Evolutionary conservation across 2,113 vertebrate species (phyloP).

Genomic region (Emberiza fucata): DNA sequence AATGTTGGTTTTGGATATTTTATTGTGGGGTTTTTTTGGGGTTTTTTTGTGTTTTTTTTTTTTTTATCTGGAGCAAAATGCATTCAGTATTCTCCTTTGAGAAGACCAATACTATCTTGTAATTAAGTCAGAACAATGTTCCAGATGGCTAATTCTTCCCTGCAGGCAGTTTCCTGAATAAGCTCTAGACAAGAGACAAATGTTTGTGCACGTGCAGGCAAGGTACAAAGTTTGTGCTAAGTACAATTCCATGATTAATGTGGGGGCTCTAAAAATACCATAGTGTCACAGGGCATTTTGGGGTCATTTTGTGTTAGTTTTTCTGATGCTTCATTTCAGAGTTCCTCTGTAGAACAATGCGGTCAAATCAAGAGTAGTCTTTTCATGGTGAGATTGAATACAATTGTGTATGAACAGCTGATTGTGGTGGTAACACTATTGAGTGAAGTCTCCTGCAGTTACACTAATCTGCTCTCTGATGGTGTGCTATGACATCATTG

Average conservation of each 20-base stretch:
- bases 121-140: background rate
- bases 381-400: background rate
- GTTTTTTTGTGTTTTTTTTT: background rate
- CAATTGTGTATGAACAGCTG: background rate
- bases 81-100: background rate
- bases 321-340: background rate
- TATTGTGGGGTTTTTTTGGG: background rate
- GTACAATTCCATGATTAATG: background rate
- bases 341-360: background rate
- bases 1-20: background rate
- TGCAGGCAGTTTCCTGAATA: slow-evolving; percentile 15
- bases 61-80: background rate
- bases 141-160: slow-evolving; percentile 16
- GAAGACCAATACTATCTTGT: background rate
- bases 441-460: slow-evolving; percentile 20
- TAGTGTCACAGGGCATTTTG: background rate
- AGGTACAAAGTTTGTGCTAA: slow-evolving; percentile 21
- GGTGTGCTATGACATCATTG: slow-evolving; percentile 9
- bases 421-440: background rate
- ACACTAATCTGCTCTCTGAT: slow-evolving; percentile 41
- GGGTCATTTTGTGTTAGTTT: background rate
- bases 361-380: background rate
- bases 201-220: slow-evolving; percentile 13
- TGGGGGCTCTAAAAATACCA: background rate
- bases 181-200: background rate